Evolutionary conservation across 2,113 vertebrate genomes (phyloP), one percentile per base, ranked within the genome.

Genomic region (Rattus norvegicus): DNA sequence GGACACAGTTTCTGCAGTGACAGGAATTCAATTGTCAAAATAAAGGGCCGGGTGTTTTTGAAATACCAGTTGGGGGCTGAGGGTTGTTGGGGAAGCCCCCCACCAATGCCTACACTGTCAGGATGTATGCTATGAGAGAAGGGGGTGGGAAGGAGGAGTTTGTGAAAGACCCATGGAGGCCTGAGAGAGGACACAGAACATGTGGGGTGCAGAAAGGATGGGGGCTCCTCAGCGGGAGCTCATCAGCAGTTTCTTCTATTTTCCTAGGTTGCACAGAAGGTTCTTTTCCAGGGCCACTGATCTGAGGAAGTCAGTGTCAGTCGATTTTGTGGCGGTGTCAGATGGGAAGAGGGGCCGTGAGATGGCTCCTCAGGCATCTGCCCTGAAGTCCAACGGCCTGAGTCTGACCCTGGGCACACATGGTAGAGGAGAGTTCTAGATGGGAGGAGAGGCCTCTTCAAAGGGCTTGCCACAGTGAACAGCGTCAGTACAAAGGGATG

Each of bases 1-100:
- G 96, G 95, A 89, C 79, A 16, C 79, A 83, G 81, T 95, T 98
- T 96, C 97, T 97, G 97, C 95, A 93, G 70, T 43, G 88, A 94
- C 69, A 97, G 95, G 95, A 91, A 95, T 96, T 96, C 94, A 76
- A 94, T 96, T 97, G 96, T 98, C 89, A 97, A 92, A 94, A 96
- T 95, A 95, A 97, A 98, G 92, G 83, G 95, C 56, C 43, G 7
- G 96, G 96, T 97, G 96, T 93, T 95, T 97, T 95, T 97, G 93
- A 98, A 98, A 97, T 97, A 92, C 87, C 96, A 97, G 52, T 88
- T 88, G 94, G 94, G 33, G 91, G 70, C 11, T 96, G 94, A 47
- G 61, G 86, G 63, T 90, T 69, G 49, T 92, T 95, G 92, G 88
- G 91, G 81, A 93, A 69, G 49, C 49, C 54, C 20, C 85, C 88